These are phyloP conservation scores for Drosophila nikananu DNA, from an alignment of 1,140 invertebrate genomes.

Conservation along the genomic window DNA sequence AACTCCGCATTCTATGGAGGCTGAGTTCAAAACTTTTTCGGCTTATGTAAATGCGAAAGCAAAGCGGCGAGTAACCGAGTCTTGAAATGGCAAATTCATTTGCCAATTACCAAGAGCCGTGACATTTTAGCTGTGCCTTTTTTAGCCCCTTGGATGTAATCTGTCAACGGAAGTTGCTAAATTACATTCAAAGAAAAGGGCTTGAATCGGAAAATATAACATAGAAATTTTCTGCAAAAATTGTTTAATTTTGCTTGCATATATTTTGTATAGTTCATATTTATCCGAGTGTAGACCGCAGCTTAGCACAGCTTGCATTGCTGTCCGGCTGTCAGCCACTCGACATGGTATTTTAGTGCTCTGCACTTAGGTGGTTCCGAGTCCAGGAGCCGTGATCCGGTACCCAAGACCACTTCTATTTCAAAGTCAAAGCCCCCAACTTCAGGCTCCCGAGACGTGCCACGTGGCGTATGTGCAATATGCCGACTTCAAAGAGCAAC, in stretches of 20 bases:
- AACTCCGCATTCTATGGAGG: constrained; percentile 26
- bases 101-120: constrained; percentile 19
- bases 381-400: neutral
- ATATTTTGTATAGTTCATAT: neutral
- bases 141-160: neutral
- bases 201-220: neutral
- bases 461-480: constrained; percentile 67
- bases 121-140: constrained; percentile 23
- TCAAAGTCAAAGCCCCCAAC: constrained; percentile 20
- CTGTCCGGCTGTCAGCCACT: constrained; percentile 13
- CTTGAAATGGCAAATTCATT: constrained; percentile 43
- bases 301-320: constrained; percentile 11
- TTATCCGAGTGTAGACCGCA: neutral
- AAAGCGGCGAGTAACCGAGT: constrained; percentile 16
- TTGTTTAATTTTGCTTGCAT: neutral
- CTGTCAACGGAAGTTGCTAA: constrained; percentile 14
- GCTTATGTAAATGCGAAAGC: constrained; percentile 33
- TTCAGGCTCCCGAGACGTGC: constrained; percentile 21
- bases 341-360: constrained; percentile 15
- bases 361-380: neutral
- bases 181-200: neutral
- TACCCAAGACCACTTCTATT: constrained; percentile 20
- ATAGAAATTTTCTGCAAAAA: neutral
- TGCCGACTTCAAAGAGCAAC: constrained; percentile 69
- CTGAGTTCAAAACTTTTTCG: constrained; percentile 38